Conservation (phyloP, 37 sponge, comb jelly and placozoan genomes). For the Spongia lamella region DNA sequence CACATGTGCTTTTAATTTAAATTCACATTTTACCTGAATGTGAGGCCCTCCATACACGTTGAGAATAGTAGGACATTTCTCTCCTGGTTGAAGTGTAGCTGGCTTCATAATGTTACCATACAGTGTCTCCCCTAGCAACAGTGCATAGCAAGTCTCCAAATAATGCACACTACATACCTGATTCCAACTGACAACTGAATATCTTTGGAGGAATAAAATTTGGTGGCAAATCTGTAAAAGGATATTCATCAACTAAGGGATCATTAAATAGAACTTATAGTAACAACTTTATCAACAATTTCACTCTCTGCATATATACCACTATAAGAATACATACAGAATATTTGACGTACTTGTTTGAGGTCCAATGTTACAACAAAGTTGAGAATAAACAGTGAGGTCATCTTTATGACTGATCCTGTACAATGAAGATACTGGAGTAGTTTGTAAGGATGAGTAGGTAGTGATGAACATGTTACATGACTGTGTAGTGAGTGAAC, state of each 20-base stretch:
- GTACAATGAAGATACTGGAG: too few relatives aligned
- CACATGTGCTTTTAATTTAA: neutral
- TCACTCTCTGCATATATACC: too few relatives aligned
- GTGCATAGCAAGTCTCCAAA: neutral
- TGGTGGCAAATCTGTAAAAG: slow-evolving; percentile 10
- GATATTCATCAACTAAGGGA: neutral
- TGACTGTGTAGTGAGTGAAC: neutral
- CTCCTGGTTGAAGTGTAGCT: slow-evolving; percentile 12
- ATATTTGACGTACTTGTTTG: too few relatives aligned
- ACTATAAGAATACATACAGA: too few relatives aligned
- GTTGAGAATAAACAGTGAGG: too few relatives aligned
- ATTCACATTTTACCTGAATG: slow-evolving; percentile 49
- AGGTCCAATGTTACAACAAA: too few relatives aligned
- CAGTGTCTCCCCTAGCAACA: slow-evolving; percentile 51
- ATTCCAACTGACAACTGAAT: neutral
- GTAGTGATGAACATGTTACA: neutral
- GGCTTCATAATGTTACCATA: slow-evolving; percentile 57
- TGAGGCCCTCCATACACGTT: slow-evolving; percentile 84
- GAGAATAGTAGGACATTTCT: slow-evolving; percentile 69
- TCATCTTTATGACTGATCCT: too few relatives aligned
- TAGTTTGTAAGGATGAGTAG: too few relatives aligned
- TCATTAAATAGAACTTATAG: too few relatives aligned
- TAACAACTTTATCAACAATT: too few relatives aligned
- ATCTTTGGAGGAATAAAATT: slow-evolving; percentile 13
- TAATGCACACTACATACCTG: slow-evolving; percentile 22